phyloP scores from a whole-genome alignment of 2,113 vertebrate genomes.

The Choloepus hoffmanni region DNA sequence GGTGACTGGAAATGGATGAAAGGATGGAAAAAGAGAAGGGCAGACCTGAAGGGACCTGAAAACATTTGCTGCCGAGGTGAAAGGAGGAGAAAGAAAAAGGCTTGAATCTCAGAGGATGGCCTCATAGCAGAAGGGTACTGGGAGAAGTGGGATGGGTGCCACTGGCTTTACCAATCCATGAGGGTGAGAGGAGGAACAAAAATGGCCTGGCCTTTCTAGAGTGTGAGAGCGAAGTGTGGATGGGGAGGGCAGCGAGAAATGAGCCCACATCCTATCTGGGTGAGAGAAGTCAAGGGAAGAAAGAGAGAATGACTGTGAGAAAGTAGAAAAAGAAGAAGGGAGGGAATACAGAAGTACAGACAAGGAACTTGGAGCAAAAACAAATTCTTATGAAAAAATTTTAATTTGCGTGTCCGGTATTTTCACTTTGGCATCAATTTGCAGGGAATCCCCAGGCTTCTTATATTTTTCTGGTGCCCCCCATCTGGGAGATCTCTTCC shows the following conservation, averaged over 20 bases:
- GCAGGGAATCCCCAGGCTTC: background rate
- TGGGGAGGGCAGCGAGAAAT: no score
- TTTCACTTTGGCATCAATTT: background rate
- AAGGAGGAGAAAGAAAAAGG: constrained; percentile 20
- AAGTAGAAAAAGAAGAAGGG: background rate
- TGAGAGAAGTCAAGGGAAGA: background rate
- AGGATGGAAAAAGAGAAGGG: background rate
- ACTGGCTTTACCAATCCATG: rapidly evolving
- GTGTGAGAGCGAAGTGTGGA: background rate
- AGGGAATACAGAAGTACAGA: background rate
- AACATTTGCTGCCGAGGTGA: background rate
- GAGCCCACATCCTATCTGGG: background rate
- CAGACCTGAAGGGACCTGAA: background rate
- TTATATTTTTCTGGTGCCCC: background rate
- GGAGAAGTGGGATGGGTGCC: background rate
- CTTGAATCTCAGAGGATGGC: background rate
- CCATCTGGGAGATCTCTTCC: background rate
- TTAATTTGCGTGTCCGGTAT: background rate
- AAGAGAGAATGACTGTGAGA: background rate
- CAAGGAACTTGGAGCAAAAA: background rate
- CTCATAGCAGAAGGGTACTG: background rate
- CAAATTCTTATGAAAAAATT: background rate
- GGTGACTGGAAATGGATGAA: background rate
- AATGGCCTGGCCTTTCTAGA: background rate
- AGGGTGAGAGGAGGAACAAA: background rate